These are phyloP conservation scores for Peromyscus californicus DNA, from an alignment of 2,113 vertebrate genomes.

Conservation along the genomic window DNA sequence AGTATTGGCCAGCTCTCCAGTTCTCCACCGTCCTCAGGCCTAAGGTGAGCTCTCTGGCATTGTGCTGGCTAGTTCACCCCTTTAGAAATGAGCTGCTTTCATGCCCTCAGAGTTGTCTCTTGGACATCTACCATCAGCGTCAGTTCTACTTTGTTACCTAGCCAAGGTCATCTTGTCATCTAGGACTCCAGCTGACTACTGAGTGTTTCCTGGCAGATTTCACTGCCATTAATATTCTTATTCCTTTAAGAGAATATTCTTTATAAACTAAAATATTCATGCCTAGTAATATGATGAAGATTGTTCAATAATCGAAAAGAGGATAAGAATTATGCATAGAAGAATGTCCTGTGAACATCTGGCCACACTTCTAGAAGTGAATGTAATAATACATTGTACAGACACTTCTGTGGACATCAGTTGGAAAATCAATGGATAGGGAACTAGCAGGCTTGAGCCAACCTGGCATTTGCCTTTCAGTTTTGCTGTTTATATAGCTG, in stretches of 20 bases:
- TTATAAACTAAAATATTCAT: neutral
- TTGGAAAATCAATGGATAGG: no score
- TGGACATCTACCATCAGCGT: neutral
- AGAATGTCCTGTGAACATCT: neutral
- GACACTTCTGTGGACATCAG: neutral
- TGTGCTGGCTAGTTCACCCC: neutral
- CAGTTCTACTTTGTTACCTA: neutral
- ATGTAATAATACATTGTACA: fast-evolving
- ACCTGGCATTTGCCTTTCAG: neutral
- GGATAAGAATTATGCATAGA: neutral
- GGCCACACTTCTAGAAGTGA: neutral
- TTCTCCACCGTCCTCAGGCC: neutral
- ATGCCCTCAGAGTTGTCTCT: neutral
- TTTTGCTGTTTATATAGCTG: no score
- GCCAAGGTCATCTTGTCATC: neutral
- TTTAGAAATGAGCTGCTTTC: neutral
- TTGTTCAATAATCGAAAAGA: neutral
- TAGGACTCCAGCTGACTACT: neutral
- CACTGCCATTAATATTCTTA: neutral
- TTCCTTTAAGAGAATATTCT: fast-evolving
- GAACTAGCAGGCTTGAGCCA: neutral
- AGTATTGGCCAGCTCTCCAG: no score
- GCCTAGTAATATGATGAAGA: fast-evolving
- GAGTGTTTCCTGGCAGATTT: neutral
- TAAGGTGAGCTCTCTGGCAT: neutral